phyloP scores from a whole-genome alignment of 1,140 invertebrate species.

The Trachymyrmex cornetzi region DNA sequence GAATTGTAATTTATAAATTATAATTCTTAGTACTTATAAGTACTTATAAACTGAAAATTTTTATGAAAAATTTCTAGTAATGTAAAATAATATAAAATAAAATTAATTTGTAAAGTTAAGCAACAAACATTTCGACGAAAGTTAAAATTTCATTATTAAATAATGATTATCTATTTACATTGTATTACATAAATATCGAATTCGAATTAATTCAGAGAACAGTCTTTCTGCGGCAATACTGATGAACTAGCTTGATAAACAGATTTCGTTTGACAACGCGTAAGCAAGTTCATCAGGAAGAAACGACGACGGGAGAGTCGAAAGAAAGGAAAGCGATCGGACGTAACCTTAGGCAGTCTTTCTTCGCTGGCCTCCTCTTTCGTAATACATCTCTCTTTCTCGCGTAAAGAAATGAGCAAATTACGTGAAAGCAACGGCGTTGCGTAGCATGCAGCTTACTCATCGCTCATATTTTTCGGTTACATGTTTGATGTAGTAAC shows the following conservation, averaged over 20 bases:
- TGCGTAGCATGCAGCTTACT: constrained; percentile 59
- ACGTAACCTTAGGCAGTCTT: constrained; percentile 62
- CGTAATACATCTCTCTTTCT: constrained; percentile 41
- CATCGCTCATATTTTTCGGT: constrained; percentile 56
- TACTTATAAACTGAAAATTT: neutral
- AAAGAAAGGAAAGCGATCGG: constrained; percentile 63
- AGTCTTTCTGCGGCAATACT: neutral
- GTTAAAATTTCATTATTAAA: neutral
- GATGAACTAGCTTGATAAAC: constrained; percentile 17
- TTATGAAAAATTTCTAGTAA: neutral
- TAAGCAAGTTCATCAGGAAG: constrained; percentile 60
- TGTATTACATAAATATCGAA: neutral
- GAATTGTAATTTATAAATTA: neutral
- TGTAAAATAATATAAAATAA: neutral
- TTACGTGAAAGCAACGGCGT: constrained; percentile 57
- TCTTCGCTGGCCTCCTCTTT: constrained; percentile 41
- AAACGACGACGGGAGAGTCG: constrained; percentile 30
- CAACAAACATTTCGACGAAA: neutral
- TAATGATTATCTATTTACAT: neutral
- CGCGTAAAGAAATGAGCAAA: constrained; percentile 57
- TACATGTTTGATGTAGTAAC: constrained; percentile 50
- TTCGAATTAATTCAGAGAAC: neutral
- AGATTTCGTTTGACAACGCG: constrained; percentile 9
- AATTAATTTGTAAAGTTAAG: neutral
- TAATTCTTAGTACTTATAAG: too few species aligned